Evolutionary conservation across 2,113 vertebrate species (phyloP).

Genomic region (Gopherus flavomarginatus): DNA sequence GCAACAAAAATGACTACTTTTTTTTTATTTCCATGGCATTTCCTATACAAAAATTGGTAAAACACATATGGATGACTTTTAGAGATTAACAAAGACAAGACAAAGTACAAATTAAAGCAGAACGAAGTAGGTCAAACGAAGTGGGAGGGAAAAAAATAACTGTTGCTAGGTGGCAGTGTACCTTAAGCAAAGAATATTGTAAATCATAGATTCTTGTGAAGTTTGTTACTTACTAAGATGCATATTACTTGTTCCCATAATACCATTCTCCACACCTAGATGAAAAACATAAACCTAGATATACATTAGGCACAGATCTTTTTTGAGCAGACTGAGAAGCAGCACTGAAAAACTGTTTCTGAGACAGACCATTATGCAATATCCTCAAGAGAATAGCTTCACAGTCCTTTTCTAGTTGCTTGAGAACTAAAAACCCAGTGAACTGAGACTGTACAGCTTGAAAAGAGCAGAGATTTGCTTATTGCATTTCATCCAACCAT

Average conservation of each 20-base stretch:
- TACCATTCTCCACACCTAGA: not conserved
- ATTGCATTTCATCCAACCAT: not conserved
- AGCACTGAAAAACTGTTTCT: not conserved
- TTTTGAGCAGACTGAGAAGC: not conserved
- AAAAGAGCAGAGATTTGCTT: not conserved
- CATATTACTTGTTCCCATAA: not conserved
- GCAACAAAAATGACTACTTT: not conserved
- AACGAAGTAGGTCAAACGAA: constrained; percentile 63
- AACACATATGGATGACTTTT: constrained; percentile 19
- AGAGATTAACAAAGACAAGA: constrained; percentile 33
- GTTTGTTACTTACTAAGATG: constrained; percentile 14
- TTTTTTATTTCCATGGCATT: not conserved
- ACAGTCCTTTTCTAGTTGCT: not conserved
- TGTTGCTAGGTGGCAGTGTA: constrained; percentile 77
- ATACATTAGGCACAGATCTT: not conserved
- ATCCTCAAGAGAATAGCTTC: not conserved
- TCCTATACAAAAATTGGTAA: not conserved
- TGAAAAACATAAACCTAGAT: constrained; percentile 11
- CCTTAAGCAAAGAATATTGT: constrained; percentile 68
- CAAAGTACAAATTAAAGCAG: constrained; percentile 36
- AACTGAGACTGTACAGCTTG: not conserved
- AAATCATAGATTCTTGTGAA: constrained; percentile 29
- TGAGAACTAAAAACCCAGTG: not conserved
- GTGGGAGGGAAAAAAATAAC: constrained; percentile 46
- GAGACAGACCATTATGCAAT: rapidly evolving